phyloP scores from a whole-genome alignment of 1,140 invertebrate species.

The Pseudobourletiella spinata region DNA sequence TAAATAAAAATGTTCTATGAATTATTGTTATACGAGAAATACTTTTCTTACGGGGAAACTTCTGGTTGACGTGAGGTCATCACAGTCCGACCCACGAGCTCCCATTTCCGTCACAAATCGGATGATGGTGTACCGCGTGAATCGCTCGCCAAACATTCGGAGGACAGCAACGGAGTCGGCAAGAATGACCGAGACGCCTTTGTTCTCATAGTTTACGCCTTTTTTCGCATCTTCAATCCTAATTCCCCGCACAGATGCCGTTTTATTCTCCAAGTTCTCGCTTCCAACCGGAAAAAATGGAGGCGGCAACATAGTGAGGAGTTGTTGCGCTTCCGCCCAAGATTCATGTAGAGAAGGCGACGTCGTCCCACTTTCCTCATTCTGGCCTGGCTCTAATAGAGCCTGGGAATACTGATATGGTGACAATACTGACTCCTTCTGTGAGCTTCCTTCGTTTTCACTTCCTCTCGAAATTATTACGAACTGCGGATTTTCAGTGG shows the following conservation, averaged over 20 bases:
- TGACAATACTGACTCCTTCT: too few relatives aligned
- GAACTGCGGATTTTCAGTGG: too few relatives aligned
- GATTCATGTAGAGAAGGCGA: too few relatives aligned
- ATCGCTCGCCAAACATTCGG: constrained; percentile 27
- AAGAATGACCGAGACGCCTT: constrained; percentile 29
- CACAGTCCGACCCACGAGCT: constrained; percentile 26
- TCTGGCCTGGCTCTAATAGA: too few relatives aligned
- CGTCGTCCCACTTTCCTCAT: too few relatives aligned
- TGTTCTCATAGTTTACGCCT: constrained; percentile 25
- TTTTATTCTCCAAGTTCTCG: constrained; percentile 4
- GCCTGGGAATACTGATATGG: too few relatives aligned
- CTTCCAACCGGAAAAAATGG: background rate
- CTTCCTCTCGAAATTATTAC: too few relatives aligned
- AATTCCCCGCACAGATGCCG: constrained; percentile 24
- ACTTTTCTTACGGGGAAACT: constrained; percentile 22
- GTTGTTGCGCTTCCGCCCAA: too few relatives aligned
- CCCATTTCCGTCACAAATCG: constrained; percentile 31
- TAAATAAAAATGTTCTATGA: too few relatives aligned
- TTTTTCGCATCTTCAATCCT: constrained; percentile 30
- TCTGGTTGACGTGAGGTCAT: constrained; percentile 28
- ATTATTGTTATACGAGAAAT: too few relatives aligned
- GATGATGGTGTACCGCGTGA: constrained; percentile 24
- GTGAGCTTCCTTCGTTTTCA: too few relatives aligned
- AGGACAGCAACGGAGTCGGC: constrained; percentile 12
- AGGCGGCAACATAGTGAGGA: background rate